phyloP scores from a whole-genome alignment of 2,797 vertebrate species.

The Orientallactaga sibirica region DNA sequence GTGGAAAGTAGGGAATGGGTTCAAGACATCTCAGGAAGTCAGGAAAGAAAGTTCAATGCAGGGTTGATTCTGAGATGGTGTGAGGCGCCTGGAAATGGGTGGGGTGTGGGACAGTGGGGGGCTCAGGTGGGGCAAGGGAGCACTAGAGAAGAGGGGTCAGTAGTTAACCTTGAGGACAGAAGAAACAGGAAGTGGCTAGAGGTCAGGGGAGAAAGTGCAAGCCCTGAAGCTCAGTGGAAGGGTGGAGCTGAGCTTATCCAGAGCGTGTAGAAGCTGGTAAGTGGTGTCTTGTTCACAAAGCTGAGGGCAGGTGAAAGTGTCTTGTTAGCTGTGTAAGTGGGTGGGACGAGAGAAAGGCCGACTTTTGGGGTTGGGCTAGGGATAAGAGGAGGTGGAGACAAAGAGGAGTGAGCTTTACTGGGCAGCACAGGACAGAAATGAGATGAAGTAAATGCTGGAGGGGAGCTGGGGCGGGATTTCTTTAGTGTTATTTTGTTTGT shows the following conservation, averaged over 20 bases:
- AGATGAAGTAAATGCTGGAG: neutral
- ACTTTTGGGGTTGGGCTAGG: neutral
- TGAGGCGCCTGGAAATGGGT: rapidly evolving
- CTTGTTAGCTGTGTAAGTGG: rapidly evolving
- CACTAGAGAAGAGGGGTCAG: neutral
- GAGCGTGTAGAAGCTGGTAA: neutral
- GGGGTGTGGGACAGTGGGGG: too few relatives aligned
- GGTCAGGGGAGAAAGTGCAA: neutral
- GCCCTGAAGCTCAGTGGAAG: rapidly evolving
- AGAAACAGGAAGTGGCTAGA: neutral
- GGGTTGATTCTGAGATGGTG: rapidly evolving
- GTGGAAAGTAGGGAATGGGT: neutral
- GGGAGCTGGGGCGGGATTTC: neutral
- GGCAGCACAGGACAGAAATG: neutral
- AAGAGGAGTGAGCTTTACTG: neutral
- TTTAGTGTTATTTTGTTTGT: neutral
- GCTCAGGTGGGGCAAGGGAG: too few relatives aligned
- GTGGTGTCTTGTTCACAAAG: neutral
- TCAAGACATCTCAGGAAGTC: neutral
- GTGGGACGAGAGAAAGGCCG: neutral
- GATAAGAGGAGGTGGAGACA: neutral
- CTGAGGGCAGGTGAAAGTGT: neutral
- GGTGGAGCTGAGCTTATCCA: too few relatives aligned
- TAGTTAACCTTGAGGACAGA: rapidly evolving
- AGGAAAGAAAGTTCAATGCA: too few relatives aligned